phyloP scores from a whole-genome alignment of 2,113 vertebrate species.

The Psammodynastes pulverulentus region DNA sequence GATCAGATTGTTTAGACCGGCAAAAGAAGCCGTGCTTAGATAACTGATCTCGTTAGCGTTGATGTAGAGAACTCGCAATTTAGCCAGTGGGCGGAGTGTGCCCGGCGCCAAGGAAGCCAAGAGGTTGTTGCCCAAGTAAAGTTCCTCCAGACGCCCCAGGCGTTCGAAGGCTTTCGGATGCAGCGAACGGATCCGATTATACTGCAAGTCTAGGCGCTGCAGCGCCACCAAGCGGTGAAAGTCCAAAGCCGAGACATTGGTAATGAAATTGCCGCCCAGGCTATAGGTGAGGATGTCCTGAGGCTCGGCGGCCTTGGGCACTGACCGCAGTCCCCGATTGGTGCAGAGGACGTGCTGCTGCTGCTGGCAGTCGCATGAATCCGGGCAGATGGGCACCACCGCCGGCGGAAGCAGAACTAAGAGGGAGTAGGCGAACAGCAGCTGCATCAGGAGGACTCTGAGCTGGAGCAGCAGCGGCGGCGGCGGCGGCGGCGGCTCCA shows the following conservation, averaged over 20 bases:
- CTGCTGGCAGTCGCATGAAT: conserved; percentile 90
- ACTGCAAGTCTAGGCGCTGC: conserved; percentile 87
- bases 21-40: conserved; percentile 76
- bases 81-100: conserved; percentile 79
- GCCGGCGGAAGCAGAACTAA: conserved; percentile 57
- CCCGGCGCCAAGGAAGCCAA: conserved; percentile 74
- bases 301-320: conserved; percentile 75
- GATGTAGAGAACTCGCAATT: conserved; percentile 82
- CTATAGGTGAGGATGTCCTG: conserved; percentile 83
- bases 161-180: conserved; percentile 87
- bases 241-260: conserved; percentile 84
- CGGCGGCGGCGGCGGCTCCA: conserved; percentile 62
- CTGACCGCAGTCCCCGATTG: conserved; percentile 84
- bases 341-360: conserved; percentile 87
- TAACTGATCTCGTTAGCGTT: conserved; percentile 84
- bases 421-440: conserved; percentile 55
- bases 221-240: conserved; percentile 80
- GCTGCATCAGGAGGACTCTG: conserved; percentile 64
- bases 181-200: conserved; percentile 84
- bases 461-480: conserved; percentile 24
- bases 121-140: conserved; percentile 92
- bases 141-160: conserved; percentile 82
- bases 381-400: conserved; percentile 76
- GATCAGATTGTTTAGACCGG: conserved; percentile 77
- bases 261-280: conserved; percentile 91